Percentiles rank a stretch among this genome's conserved stretches.
phyloP scores from a whole-genome alignment of 2,888 invertebrate genomes.

The Calliopum simillimum region DNA sequence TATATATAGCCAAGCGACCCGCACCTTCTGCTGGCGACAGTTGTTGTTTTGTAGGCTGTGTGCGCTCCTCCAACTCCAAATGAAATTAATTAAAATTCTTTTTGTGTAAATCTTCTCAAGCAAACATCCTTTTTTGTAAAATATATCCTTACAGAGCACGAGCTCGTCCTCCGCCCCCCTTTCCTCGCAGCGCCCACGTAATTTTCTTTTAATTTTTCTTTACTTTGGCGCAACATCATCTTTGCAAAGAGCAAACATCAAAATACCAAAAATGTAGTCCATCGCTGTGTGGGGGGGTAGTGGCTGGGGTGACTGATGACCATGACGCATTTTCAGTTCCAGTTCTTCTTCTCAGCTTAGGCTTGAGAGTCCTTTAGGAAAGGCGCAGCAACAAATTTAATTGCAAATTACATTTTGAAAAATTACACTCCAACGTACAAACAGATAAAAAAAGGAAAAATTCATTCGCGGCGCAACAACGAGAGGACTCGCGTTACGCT shows the following conservation, averaged over 20 bases:
- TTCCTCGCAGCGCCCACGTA: not conserved
- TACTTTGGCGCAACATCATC: slow-evolving; percentile 26
- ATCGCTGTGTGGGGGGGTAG: not conserved
- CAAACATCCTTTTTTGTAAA: slow-evolving; percentile 60
- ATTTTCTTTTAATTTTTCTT: slow-evolving; percentile 17
- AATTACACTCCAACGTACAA: slow-evolving; percentile 52
- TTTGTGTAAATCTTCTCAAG: slow-evolving; percentile 58
- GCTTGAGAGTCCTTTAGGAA: not conserved
- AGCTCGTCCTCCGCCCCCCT: not conserved
- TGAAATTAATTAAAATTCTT: slow-evolving; percentile 54
- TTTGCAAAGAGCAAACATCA: slow-evolving; percentile 18
- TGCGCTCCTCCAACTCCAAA: slow-evolving; percentile 4
- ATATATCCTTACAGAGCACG: not conserved
- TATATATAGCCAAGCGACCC: too few relatives aligned
- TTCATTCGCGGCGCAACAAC: slow-evolving; percentile 14
- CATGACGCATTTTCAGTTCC: too few relatives aligned
- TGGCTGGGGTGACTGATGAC: not conserved
- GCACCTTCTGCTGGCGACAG: not conserved
- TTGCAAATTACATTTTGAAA: slow-evolving; percentile 61
- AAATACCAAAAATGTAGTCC: slow-evolving; percentile 4
- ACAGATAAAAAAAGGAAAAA: not conserved
- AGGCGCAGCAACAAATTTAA: slow-evolving; percentile 48
- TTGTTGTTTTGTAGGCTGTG: not conserved
- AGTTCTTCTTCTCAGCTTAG: too few relatives aligned
- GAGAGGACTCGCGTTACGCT: slow-evolving; percentile 1